These are phyloP conservation scores for Conger conger DNA, from an alignment of 2,113 vertebrate species.

Conservation along the genomic window DNA sequence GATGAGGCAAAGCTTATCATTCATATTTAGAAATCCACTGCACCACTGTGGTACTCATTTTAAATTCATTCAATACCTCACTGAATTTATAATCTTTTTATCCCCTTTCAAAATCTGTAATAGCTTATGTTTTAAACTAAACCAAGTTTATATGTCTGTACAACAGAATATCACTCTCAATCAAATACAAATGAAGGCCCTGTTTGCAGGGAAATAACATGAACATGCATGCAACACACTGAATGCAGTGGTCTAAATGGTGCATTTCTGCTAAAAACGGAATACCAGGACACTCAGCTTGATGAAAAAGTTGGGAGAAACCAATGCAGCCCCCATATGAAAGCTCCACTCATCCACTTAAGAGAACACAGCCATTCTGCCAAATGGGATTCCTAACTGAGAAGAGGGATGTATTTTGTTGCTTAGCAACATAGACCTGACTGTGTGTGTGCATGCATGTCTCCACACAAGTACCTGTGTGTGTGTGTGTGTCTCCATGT, in stretches of 20 bases:
- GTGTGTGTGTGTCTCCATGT: slow-evolving; percentile 16
- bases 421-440: slow-evolving; percentile 78
- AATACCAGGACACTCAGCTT: background rate
- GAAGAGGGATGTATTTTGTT: slow-evolving; percentile 68
- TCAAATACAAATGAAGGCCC: background rate
- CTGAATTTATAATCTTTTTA: too few species aligned
- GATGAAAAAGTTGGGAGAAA: background rate
- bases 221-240: too few species aligned
- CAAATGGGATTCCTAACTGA: slow-evolving; percentile 71
- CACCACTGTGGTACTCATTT: too few species aligned
- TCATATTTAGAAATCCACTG: slow-evolving; percentile 66
- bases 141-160: background rate
- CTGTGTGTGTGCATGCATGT: slow-evolving; percentile 75
- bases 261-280: background rate
- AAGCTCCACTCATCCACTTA: slow-evolving; percentile 20
- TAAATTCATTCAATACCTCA: slow-evolving; percentile 63
- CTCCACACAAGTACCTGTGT: too few species aligned
- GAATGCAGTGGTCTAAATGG: background rate
- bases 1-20: slow-evolving; percentile 54
- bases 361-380: slow-evolving; percentile 62
- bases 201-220: background rate
- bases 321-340: background rate
- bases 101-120: too few species aligned
- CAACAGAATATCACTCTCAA: background rate
- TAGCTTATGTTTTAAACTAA: too few species aligned